phyloP scores from a whole-genome alignment of 2,797 vertebrate genomes.

The Gallirallus australis region DNA sequence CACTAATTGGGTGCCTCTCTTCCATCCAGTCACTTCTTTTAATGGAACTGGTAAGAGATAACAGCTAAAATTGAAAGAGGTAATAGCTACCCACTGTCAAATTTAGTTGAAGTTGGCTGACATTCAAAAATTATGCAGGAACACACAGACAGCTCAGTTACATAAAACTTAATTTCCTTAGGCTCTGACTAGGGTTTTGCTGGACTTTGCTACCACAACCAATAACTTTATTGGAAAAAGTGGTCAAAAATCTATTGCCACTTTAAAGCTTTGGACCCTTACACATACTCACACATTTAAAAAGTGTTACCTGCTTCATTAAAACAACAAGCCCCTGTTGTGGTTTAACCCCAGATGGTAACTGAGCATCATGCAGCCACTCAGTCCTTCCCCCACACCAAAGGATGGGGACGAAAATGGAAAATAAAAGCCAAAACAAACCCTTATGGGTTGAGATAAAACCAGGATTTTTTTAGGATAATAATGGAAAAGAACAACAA shows the following conservation, averaged over 20 bases:
- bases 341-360: too few species aligned
- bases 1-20: neutral
- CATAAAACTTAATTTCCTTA: neutral
- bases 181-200: neutral
- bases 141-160: constrained; percentile 3
- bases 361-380: too few species aligned
- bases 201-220: neutral
- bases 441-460: too few species aligned
- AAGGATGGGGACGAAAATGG: too few species aligned
- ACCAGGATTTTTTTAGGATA: too few species aligned
- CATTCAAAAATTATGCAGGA: constrained; percentile 28
- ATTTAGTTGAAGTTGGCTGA: constrained; percentile 30
- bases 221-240: neutral
- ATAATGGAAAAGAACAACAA: too few species aligned
- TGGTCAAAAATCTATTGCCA: neutral
- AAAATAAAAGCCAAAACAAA: too few species aligned
- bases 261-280: neutral
- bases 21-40: constrained; percentile 18
- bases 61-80: neutral
- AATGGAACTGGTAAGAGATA: constrained; percentile 24
- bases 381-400: too few species aligned
- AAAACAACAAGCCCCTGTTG: neutral
- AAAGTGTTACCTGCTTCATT: neutral
- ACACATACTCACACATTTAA: fast-evolving
- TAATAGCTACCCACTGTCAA: constrained; percentile 28